Evolutionary conservation across 1,140 invertebrate species (phyloP).

Genomic region (Uloborus diversus): DNA sequence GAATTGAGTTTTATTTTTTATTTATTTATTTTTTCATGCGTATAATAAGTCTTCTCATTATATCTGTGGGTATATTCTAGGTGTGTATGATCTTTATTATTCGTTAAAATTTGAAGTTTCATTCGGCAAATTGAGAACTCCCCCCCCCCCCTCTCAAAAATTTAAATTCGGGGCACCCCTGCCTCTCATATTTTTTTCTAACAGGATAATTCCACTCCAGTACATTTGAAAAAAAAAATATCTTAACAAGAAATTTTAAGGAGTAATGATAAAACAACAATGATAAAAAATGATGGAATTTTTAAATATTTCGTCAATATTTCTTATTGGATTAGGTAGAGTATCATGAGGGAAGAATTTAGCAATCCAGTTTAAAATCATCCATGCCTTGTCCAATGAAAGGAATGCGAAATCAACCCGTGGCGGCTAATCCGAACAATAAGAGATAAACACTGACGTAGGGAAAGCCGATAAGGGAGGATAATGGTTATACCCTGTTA

Average conservation of each 20-base stretch:
- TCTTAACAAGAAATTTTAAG: neutral
- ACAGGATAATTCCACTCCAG: neutral
- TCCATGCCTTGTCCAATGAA: conserved; percentile 36
- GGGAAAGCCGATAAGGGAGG: neutral
- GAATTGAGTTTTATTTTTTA: no score
- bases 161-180: no score
- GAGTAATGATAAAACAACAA: neutral
- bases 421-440: conserved; percentile 35
- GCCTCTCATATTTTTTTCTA: no score
- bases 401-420: conserved; percentile 27
- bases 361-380: neutral
- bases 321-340: neutral
- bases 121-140: no score
- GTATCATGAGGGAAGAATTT: neutral
- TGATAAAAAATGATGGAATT: neutral
- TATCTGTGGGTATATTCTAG: no score
- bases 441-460: conserved; percentile 27
- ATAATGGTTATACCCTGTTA: conserved; percentile 25
- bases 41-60: no score
- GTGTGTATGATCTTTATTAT: no score
- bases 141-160: no score
- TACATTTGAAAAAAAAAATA: neutral
- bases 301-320: neutral
- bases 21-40: no score
- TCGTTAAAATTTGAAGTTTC: no score